phyloP scores from a whole-genome alignment of 2,888 invertebrate species.

The Tenthredo amoena region DNA sequence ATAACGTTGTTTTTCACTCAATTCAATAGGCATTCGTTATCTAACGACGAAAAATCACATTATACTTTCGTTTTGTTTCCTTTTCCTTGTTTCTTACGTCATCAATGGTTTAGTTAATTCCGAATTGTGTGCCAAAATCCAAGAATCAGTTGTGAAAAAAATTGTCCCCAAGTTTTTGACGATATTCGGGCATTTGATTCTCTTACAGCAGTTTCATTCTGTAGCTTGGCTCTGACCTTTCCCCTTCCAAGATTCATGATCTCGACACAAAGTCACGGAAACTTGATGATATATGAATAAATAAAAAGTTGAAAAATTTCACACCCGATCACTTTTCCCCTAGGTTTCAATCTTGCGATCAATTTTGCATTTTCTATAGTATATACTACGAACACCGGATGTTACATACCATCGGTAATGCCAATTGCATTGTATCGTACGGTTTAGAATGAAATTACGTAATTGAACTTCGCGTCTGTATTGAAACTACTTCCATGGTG shows the following conservation, averaged over 20 bases:
- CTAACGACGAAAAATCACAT: not conserved
- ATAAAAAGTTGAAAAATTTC: not conserved
- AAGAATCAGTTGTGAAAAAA: no score
- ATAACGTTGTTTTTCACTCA: not conserved
- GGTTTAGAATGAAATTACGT: not conserved
- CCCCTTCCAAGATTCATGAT: not conserved
- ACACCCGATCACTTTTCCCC: not conserved
- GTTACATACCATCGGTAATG: not conserved
- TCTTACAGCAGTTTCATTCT: no score
- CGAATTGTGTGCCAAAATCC: no score
- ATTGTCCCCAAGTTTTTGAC: no score
- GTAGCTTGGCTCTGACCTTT: no score
- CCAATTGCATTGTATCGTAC: not conserved
- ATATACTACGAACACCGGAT: not conserved
- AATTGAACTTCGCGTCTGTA: not conserved
- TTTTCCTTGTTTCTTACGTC: no score
- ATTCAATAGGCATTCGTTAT: not conserved
- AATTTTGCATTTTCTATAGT: not conserved
- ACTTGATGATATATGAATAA: no score
- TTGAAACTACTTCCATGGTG: not conserved
- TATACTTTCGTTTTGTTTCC: no score
- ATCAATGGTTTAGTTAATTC: no score
- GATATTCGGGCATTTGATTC: no score
- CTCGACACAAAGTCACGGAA: no score
- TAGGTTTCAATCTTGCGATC: not conserved